Evolutionary conservation across 2,888 invertebrate species (phyloP).

Genomic region (Piscicola geometra): DNA sequence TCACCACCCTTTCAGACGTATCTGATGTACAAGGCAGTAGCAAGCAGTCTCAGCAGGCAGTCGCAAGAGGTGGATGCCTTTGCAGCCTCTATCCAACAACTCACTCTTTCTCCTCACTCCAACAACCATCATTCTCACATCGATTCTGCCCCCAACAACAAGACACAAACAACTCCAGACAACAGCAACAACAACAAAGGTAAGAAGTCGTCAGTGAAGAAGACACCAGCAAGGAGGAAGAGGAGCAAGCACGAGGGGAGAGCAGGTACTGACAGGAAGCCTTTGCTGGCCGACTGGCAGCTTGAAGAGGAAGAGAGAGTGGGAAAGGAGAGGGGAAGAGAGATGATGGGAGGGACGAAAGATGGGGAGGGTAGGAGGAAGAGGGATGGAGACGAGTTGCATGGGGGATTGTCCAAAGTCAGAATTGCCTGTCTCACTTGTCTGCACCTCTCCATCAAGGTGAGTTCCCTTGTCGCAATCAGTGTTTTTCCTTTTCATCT

Average conservation of each 20-base stretch:
- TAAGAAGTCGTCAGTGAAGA: not conserved
- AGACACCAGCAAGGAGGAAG: not conserved
- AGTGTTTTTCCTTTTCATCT: not conserved
- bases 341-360: not conserved
- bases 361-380: not conserved
- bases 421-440: not conserved
- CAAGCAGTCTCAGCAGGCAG: too few relatives aligned
- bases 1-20: not conserved
- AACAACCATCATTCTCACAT: too few relatives aligned
- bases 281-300: too few relatives aligned
- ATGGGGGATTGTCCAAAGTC: not conserved
- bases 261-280: too few relatives aligned
- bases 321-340: not conserved
- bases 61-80: too few relatives aligned
- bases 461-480: not conserved
- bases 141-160: too few relatives aligned
- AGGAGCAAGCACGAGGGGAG: not conserved
- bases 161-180: too few relatives aligned
- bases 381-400: not conserved
- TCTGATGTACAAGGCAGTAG: not conserved
- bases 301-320: not conserved
- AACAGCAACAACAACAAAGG: not conserved
- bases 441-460: not conserved
- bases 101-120: too few relatives aligned
- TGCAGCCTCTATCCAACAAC: too few relatives aligned